Evolutionary conservation across 2,113 vertebrate species (phyloP).

Genomic region (Zingel zingel): DNA sequence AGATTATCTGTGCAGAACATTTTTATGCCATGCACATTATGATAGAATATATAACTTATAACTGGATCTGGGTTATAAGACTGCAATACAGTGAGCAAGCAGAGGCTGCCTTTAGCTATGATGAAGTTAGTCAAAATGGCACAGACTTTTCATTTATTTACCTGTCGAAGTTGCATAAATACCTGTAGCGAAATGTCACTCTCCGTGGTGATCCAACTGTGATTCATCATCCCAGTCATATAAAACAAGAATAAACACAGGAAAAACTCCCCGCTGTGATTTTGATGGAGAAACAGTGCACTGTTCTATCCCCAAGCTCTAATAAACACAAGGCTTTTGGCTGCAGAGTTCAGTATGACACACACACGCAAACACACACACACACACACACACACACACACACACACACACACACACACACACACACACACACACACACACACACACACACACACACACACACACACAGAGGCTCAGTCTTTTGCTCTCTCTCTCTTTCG

Average conservation of each 20-base stretch:
- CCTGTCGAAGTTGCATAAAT: neutral
- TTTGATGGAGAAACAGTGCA: constrained; percentile 51
- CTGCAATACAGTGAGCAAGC: neutral
- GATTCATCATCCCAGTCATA: constrained; percentile 42
- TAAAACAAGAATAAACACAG: constrained; percentile 51
- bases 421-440: too few species aligned
- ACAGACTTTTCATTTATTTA: neutral
- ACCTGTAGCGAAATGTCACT: constrained; percentile 54
- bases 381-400: too few species aligned
- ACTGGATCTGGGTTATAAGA: neutral
- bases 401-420: too few species aligned
- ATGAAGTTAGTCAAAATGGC: neutral
- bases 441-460: too few species aligned
- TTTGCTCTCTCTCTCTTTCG: neutral
- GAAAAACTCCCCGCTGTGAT: constrained; percentile 52
- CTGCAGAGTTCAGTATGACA: constrained; percentile 21
- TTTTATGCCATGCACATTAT: neutral
- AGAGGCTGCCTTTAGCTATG: neutral
- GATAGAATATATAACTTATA: neutral
- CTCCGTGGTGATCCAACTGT: constrained; percentile 9
- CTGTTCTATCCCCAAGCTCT: constrained; percentile 37
- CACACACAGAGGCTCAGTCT: neutral
- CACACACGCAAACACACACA: too few species aligned
- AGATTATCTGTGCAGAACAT: neutral
- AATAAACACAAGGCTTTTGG: constrained; percentile 39